Base-by-base conservation (phyloP, 2,888 invertebrate genomes). In the Andrena flavipes region DNA sequence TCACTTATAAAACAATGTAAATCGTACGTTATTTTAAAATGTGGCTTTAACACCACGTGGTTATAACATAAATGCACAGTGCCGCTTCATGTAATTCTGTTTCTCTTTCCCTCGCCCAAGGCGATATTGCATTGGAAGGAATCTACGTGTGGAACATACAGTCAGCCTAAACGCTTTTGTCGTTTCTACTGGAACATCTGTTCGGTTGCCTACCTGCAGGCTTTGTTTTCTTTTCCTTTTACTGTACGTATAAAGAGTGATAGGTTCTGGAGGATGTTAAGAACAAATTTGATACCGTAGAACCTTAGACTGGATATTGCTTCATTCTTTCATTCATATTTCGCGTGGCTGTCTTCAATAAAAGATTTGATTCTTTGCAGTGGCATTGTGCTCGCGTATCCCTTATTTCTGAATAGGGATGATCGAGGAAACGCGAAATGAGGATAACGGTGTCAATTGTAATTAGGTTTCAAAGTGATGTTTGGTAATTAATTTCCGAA, bases 131-230 rank as follows among this genome's bases (percentile, higher is more conserved):
- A 29, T 29, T 6, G 10, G 13, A 26, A 6, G 13, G 59, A 69
- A 29, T 13, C 6, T 23, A 13, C 48, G 42, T 23, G 42, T 10
- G 5, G 16, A 30, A 16, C 16, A 3, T 13, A 42, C 10, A 10
- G 29, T 74, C 16, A 68, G 10, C 67, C 65, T 65, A 54, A 60
- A 30, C 13, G n/a, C 60, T 56, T 68, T 62, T 62, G n/a, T 68
- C 80, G 29, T 80, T 59, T 48, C 29, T 73, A 54, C 67, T 35
- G 20, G 29, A 30, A 56, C 76, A 82, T 78, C 51, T 78, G 63
- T 59, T 70, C 42, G 77, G 65, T 82, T 85, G 85, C 60, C 86
- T 76, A 86, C 59, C 51, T 70, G 7, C 54, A 82, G 78, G 67
- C 51, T 82, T 69, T 64, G 20, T 35, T 71, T 42, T 35, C 68